Evolutionary conservation across 92 coral and sea anemone genomes (phyloP).

Genomic region (Chrysogorgia sp.): DNA sequence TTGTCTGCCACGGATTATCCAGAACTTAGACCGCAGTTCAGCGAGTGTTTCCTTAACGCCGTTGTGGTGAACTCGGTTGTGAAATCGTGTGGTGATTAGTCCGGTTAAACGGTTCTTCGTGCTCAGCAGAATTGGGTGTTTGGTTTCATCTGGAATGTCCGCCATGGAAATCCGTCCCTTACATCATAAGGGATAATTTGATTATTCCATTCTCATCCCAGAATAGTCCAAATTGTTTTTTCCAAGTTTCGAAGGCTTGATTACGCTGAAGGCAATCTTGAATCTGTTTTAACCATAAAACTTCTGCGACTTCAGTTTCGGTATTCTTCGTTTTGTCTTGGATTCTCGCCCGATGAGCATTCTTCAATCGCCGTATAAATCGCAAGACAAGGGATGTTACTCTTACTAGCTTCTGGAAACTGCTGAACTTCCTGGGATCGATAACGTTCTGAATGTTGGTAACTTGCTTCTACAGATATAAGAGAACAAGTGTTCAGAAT

Average conservation of each 20-base stretch:
- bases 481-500: conserved; percentile 7
- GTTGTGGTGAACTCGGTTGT: conserved; percentile 37
- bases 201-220: conserved; percentile 40
- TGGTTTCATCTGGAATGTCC: conserved; percentile 33
- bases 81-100: conserved; percentile 47
- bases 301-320: conserved; percentile 10
- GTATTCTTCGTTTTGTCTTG: conserved; percentile 4
- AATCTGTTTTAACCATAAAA: conserved; percentile 13
- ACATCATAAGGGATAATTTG: too few relatives aligned
- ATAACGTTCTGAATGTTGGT: conserved; percentile 13
- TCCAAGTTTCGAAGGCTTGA: conserved; percentile 44
- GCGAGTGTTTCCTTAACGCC: conserved; percentile 17
- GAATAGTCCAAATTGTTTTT: conserved; percentile 38
- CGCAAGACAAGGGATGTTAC: conserved; percentile 34
- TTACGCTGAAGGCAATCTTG: conserved; percentile 24
- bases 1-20: conserved; percentile 29
- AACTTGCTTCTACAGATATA: not conserved
- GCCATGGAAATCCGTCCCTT: conserved; percentile 54
- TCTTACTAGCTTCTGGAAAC: conserved; percentile 15
- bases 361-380: conserved; percentile 17
- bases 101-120: conserved; percentile 38
- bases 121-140: conserved; percentile 55
- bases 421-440: conserved; percentile 34
- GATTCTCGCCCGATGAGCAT: conserved; percentile 2
- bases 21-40: conserved; percentile 3